These are phyloP conservation scores for Chloropsis cyanopogon DNA, from an alignment of 2,113 vertebrate species.

Conservation along the genomic window DNA sequence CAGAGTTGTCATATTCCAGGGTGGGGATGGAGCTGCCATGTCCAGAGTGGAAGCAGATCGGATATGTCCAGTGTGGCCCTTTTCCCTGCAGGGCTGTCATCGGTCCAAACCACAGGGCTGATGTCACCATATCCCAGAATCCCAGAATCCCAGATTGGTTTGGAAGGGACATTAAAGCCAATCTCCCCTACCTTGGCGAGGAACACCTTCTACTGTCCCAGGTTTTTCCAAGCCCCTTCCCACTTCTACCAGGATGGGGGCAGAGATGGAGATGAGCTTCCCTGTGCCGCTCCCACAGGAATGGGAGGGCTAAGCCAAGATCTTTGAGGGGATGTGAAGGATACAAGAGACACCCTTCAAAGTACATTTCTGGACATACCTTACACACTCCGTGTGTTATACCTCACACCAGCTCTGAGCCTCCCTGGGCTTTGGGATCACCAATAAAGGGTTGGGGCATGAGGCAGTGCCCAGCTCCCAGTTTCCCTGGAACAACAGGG, in stretches of 20 bases:
- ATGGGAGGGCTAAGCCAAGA: background rate
- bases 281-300: background rate
- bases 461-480: rapidly evolving
- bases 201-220: background rate
- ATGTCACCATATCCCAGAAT: rapidly evolving
- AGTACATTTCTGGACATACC: background rate
- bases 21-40: background rate
- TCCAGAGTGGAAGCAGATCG: background rate
- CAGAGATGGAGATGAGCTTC: background rate
- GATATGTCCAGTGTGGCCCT: background rate
- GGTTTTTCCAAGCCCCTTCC: background rate
- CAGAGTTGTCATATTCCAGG: background rate
- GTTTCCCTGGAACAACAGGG: background rate
- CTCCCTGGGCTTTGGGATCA: background rate
- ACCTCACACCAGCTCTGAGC: background rate
- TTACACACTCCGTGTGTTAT: rapidly evolving
- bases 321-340: background rate
- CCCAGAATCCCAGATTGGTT: background rate
- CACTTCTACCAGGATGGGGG: background rate
- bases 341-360: rapidly evolving
- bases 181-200: background rate
- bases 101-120: background rate
- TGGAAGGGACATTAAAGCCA: background rate
- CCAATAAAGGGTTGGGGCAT: background rate
- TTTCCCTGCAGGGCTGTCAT: rapidly evolving